These are phyloP conservation scores for Dryomyza anilis DNA, from an alignment of 2,888 invertebrate genomes.

Conservation along the genomic window DNA sequence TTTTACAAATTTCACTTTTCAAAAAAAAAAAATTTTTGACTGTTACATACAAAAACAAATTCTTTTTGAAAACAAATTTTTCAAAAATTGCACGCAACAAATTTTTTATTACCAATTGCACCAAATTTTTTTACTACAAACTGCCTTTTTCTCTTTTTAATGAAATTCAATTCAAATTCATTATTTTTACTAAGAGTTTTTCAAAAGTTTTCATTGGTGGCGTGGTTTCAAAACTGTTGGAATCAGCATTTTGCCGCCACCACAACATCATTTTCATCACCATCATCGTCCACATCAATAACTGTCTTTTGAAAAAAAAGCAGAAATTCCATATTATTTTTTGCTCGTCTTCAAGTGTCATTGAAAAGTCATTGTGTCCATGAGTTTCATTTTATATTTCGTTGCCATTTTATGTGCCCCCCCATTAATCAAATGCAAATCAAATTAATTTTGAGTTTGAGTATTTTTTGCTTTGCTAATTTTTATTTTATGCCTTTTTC, in stretches of 20 bases:
- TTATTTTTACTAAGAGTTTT: too few species aligned
- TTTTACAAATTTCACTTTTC: too few species aligned
- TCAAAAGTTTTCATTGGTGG: neutral
- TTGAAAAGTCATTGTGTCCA: conserved; percentile 13
- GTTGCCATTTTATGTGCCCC: neutral
- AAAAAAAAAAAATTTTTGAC: too few species aligned
- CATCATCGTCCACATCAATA: neutral
- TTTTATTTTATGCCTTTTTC: neutral
- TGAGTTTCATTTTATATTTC: too few species aligned
- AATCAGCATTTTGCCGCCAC: too few species aligned
- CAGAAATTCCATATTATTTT: conserved; percentile 3
- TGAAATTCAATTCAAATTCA: neutral
- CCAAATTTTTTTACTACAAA: conserved; percentile 14
- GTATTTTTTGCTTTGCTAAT: neutral
- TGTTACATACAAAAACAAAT: too few species aligned
- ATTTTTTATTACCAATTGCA: conserved; percentile 16
- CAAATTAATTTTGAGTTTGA: neutral
- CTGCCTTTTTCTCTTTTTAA: neutral
- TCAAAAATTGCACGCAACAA: conserved; percentile 17
- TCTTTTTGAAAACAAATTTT: conserved; percentile 15
- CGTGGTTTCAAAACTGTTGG: neutral
- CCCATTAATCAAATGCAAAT: conserved; percentile 12
- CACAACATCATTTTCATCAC: too few species aligned
- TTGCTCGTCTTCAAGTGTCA: conserved; percentile 11
- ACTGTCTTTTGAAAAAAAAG: neutral